Conservation (phyloP, 2,888 invertebrate genomes). For the Panopea generosa region DNA sequence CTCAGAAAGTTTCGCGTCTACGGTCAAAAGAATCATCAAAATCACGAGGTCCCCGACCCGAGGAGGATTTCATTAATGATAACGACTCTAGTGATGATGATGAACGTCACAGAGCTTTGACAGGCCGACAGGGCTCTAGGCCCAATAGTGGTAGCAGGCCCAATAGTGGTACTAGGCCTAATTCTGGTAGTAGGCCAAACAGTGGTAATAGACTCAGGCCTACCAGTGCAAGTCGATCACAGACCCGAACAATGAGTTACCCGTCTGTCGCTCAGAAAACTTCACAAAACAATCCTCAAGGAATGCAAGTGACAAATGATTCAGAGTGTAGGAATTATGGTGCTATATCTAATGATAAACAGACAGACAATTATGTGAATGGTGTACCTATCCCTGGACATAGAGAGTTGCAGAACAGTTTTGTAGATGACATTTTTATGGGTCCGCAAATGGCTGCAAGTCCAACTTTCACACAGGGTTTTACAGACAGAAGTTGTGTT, state of each 20-base stretch:
- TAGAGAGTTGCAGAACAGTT: constrained; percentile 20
- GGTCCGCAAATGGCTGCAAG: constrained; percentile 34
- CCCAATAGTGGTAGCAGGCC: constrained; percentile 72
- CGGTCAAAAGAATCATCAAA: constrained; percentile 28
- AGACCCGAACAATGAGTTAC: constrained; percentile 24
- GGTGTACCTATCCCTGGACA: constrained; percentile 42
- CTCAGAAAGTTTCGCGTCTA: constrained; percentile 33
- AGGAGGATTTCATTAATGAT: constrained; percentile 77
- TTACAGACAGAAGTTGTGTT: constrained; percentile 62
- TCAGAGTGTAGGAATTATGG: constrained; percentile 1
- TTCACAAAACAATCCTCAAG: constrained; percentile 3
- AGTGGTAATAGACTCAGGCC: constrained; percentile 62
- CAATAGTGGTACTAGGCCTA: constrained; percentile 65
- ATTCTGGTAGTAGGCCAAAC: constrained; percentile 58
- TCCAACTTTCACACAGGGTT: constrained; percentile 38
- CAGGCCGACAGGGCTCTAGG: constrained; percentile 61
- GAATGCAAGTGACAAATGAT: constrained; percentile 14
- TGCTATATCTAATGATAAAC: constrained; percentile 19
- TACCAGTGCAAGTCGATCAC: constrained; percentile 49
- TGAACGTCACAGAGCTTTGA: constrained; percentile 22
- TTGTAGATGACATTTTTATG: constrained; percentile 25
- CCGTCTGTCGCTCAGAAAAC: constrained; percentile 6
- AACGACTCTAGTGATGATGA: constrained; percentile 74
- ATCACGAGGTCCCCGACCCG: constrained; percentile 75
- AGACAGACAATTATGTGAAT: constrained; percentile 13